Conservation (phyloP, 1,140 invertebrate species). For the Mactra quadrangularis region DNA sequence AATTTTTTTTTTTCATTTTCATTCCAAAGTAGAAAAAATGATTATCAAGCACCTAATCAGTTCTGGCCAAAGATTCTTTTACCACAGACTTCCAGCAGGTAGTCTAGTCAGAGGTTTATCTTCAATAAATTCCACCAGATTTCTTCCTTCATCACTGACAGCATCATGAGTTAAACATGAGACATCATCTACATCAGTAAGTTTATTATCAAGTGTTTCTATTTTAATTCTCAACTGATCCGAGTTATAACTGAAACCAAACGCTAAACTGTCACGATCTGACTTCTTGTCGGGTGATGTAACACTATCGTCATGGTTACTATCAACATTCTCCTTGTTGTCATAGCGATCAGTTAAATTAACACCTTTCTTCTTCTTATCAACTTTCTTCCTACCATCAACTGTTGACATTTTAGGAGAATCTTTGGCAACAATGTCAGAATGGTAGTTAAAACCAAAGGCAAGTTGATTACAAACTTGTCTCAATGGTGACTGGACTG, state of each 20-base stretch:
- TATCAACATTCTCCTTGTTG: conserved; percentile 1
- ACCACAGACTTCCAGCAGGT: conserved; percentile 59
- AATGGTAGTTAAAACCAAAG: conserved; percentile 54
- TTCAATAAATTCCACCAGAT: conserved; percentile 5
- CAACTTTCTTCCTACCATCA: background rate
- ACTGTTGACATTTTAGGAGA: conserved; percentile 3
- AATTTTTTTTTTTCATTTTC: no score
- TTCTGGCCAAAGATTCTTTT: no score
- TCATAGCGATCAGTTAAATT: background rate
- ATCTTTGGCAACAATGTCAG: conserved; percentile 39
- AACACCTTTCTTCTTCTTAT: background rate
- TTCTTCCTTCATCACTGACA: conserved; percentile 29
- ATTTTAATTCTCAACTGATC: background rate
- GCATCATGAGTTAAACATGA: conserved; percentile 32
- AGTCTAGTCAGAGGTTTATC: background rate
- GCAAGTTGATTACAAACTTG: conserved; percentile 46
- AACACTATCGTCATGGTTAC: background rate
- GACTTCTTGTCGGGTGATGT: conserved; percentile 5
- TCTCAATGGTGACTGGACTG: conserved; percentile 13
- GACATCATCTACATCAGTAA: background rate
- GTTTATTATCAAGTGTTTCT: conserved; percentile 13
- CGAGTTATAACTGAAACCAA: conserved; percentile 54
- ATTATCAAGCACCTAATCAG: no score
- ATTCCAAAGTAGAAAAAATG: no score
- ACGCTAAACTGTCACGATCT: conserved; percentile 29